phyloP scores from a whole-genome alignment of 2,888 invertebrate species.

The Cryptocheilus praepositus region DNA sequence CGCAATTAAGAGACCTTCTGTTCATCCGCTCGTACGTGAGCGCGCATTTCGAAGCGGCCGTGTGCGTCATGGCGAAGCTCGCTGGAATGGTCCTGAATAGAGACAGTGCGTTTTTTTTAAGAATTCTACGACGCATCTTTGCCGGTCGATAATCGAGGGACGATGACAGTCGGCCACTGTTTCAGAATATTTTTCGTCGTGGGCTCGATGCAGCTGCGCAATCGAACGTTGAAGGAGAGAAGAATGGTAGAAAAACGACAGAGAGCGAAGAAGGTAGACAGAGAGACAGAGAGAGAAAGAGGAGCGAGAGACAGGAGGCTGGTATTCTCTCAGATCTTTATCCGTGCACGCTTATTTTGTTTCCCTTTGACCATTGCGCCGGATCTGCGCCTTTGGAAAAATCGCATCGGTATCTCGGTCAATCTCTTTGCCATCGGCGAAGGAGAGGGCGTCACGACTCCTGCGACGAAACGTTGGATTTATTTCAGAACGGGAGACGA shows the following conservation, averaged over 20 bases:
- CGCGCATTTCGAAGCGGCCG: background rate
- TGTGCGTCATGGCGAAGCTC: background rate
- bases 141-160: too few species aligned
- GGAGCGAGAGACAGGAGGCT: background rate
- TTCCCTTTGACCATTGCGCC: slow-evolving; percentile 1
- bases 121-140: too few species aligned
- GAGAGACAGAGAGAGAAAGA: background rate
- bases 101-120: background rate
- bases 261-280: background rate
- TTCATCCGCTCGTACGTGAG: slow-evolving; percentile 16
- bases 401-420: too few species aligned
- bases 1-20: slow-evolving; percentile 10
- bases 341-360: slow-evolving; percentile 3
- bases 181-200: background rate
- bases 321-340: slow-evolving; percentile 1
- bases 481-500: too few species aligned
- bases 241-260: too few species aligned
- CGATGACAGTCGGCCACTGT: background rate
- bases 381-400: too few species aligned
- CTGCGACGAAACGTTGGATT: too few species aligned
- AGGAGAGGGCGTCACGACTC: too few species aligned
- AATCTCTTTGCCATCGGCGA: too few species aligned
- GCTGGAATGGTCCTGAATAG: background rate
- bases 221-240: background rate
- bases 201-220: background rate